Conservation (phyloP, 2,113 vertebrate genomes). For the Megalops atlanticus region DNA sequence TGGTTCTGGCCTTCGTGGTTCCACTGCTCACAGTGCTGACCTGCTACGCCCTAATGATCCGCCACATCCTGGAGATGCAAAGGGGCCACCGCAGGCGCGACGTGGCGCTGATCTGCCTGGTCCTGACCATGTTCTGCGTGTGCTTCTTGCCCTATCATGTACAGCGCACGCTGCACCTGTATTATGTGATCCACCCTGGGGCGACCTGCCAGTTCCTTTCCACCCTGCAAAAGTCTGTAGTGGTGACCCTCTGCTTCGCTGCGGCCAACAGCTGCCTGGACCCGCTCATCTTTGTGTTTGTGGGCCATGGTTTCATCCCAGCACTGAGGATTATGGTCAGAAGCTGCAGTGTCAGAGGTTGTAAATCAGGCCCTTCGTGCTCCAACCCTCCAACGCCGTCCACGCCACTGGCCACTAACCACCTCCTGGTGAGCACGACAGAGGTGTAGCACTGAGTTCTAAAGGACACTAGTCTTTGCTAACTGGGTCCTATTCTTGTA, state of each 20-base stretch:
- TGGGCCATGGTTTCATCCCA: slow-evolving; percentile 47
- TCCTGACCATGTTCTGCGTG: slow-evolving; percentile 43
- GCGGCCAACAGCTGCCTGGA: slow-evolving; percentile 50
- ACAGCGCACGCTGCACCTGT: slow-evolving; percentile 51
- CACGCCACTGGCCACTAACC: not conserved
- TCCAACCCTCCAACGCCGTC: not conserved
- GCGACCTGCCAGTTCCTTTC: slow-evolving; percentile 31
- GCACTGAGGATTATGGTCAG: slow-evolving; percentile 14
- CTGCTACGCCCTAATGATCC: slow-evolving; percentile 49
- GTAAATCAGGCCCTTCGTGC: not conserved
- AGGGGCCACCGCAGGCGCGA: slow-evolving; percentile 37
- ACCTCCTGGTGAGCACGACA: not conserved
- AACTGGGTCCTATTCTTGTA: not conserved
- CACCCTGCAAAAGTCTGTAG: slow-evolving; percentile 41
- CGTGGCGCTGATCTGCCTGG: slow-evolving; percentile 39
- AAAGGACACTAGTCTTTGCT: too few species aligned
- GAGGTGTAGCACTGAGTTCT: too few species aligned
- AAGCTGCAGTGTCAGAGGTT: not conserved
- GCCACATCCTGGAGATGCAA: slow-evolving; percentile 35
- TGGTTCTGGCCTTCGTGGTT: slow-evolving; percentile 43
- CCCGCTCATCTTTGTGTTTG: slow-evolving; percentile 48
- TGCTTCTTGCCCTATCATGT: slow-evolving; percentile 54
- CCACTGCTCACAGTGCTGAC: slow-evolving; percentile 37
- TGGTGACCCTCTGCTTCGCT: slow-evolving; percentile 47
- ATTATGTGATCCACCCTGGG: slow-evolving; percentile 33